Conservation (phyloP, 2,113 vertebrate genomes). For the Cnemophilus loriae region DNA sequence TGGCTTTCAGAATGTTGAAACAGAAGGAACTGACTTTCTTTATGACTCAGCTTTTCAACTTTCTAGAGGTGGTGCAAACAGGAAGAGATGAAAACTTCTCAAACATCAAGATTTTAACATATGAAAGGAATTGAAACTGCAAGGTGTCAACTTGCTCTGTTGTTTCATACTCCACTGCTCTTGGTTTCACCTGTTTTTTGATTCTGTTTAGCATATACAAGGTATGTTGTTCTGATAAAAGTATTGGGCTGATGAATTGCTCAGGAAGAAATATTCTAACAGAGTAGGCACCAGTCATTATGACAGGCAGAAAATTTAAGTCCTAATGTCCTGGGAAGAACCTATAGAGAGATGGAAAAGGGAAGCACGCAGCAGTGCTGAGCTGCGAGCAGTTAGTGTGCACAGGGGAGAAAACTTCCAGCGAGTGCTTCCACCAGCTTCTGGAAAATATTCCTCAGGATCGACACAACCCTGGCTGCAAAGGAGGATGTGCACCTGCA, state of each 20-base stretch:
- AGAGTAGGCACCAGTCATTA: background rate
- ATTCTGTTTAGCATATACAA: background rate
- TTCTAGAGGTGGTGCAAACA: background rate
- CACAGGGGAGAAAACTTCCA: background rate
- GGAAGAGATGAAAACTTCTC: background rate
- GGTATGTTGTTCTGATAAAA: background rate
- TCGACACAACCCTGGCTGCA: background rate
- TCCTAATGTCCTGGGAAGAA: background rate
- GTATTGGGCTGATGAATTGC: background rate
- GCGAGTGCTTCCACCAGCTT: background rate
- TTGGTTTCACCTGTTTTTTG: background rate
- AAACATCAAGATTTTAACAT: background rate
- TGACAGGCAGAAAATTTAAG: background rate
- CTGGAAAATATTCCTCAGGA: background rate
- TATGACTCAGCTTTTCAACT: background rate
- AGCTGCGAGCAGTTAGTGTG: background rate
- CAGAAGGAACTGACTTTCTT: background rate
- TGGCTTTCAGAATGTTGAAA: background rate
- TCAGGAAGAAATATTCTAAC: background rate
- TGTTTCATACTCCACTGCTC: background rate
- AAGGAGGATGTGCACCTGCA: conserved; percentile 18
- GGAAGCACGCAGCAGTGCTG: background rate
- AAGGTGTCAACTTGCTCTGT: background rate
- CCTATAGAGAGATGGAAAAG: background rate
- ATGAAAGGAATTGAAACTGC: background rate